phyloP scores from a whole-genome alignment of 2,113 vertebrate genomes.

The Serinus canaria region DNA sequence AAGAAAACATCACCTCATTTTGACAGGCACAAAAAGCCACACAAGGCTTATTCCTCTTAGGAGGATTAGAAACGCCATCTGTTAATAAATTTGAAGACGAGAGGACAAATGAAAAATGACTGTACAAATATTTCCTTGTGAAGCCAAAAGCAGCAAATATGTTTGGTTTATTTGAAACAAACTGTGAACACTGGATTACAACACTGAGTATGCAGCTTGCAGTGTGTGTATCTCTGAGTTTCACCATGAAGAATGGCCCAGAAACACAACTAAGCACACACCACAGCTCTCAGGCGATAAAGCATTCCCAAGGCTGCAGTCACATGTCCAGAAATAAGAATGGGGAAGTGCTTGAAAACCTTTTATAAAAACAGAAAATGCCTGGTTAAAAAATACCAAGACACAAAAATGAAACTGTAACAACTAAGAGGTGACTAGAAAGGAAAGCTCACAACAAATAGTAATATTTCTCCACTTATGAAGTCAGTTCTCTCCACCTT shows the following conservation, averaged over 20 bases:
- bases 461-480: not conserved
- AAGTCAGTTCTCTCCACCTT: not conserved
- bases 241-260: not conserved
- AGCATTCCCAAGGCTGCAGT: slow-evolving; percentile 1
- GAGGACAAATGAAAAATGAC: not conserved
- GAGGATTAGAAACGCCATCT: not conserved
- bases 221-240: not conserved
- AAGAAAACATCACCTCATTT: not conserved
- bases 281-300: not conserved
- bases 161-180: not conserved
- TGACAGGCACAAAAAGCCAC: not conserved
- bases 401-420: not conserved
- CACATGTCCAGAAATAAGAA: slow-evolving; percentile 16
- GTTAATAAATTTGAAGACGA: not conserved
- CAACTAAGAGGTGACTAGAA: not conserved
- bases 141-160: not conserved
- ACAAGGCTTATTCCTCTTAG: not conserved
- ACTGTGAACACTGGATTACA: not conserved
- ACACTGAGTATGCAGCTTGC: not conserved
- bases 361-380: not conserved
- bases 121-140: not conserved
- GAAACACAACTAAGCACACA: not conserved
- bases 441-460: not conserved
- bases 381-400: not conserved
- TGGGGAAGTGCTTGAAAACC: not conserved